Evolutionary conservation across 2,888 invertebrate genomes (phyloP), one percentile per base, ranked within the genome.

Genomic region (Dimorphilus gyrociliatus): DNA sequence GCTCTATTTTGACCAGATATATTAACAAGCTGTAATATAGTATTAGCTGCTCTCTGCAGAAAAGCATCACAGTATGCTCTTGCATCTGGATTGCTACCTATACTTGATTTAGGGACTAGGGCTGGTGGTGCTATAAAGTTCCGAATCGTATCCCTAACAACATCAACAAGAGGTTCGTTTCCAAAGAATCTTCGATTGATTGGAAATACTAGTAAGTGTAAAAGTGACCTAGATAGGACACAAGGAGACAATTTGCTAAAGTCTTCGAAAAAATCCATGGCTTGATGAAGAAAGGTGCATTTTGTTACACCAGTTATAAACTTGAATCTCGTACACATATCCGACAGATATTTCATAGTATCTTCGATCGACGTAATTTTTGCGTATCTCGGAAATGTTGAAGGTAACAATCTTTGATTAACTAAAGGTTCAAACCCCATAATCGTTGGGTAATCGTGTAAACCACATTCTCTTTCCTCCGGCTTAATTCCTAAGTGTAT

Each of bases 361-460:
- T 81, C 81, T 29, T 69, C 64, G 8, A 53, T 38, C 17, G 45
- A 40, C 23, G 48, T 48, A 27, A 92, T 85, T 63, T 82, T 79
- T 0, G 88, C 85, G 63, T 86, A 90, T 14, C 94, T 74, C 0
- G 94, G 94, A 68, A 94, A 97, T 13, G 94, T 90, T 0, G 94
- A 90, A n/a, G 94, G 94, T 32, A 94, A 68, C 29, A 90, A 69
- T 25, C 88, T 73, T 63, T 90, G 90, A 67, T 94, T 94, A 25
- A 90, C 79, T 62, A 86, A 75, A 3, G 90, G 86, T 53, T 92
- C 88, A 65, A 94, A 94, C 1, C 92, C 92, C 71, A 82, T 49
- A 15, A 65, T 53, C 2, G 51, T 51, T 16, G 54, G 53, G 30
- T 55, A 55, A 34, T 53, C 55, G 54, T 33, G 10, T n/a, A 19